Evolutionary conservation across 2,113 vertebrate species (phyloP).

Genomic region (Eolophus roseicapilla): DNA sequence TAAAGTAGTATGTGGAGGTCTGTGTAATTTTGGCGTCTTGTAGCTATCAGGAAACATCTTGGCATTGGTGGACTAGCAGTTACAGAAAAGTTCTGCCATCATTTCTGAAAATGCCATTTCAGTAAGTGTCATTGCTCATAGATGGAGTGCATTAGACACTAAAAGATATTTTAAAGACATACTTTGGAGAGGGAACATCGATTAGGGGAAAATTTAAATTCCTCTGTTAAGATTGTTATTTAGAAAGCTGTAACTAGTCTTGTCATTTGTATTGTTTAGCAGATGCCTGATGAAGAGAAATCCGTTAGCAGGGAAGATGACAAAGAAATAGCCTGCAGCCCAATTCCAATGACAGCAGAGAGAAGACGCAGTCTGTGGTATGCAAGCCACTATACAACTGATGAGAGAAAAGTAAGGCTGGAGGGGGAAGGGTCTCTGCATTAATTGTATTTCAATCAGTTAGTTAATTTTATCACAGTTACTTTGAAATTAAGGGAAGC

Average conservation of each 20-base stretch:
- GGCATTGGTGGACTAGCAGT: neutral
- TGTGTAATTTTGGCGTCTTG: neutral
- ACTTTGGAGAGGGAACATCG: neutral
- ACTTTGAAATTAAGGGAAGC: neutral
- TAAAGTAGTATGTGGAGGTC: neutral
- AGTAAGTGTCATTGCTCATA: neutral
- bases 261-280: slow-evolving; percentile 49
- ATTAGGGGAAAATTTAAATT: neutral
- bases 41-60: neutral
- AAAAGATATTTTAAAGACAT: neutral
- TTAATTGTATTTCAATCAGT: neutral
- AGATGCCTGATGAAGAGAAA: slow-evolving; percentile 74
- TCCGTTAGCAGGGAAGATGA: slow-evolving; percentile 78
- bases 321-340: slow-evolving; percentile 73
- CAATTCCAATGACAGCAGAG: slow-evolving; percentile 76
- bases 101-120: neutral
- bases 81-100: neutral
- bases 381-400: slow-evolving; percentile 84
- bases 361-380: slow-evolving; percentile 90
- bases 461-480: neutral
- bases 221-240: neutral
- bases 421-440: neutral
- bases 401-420: slow-evolving; percentile 89
- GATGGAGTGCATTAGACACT: neutral
- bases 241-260: neutral